Evolutionary conservation across 2,113 vertebrate genomes (phyloP), one percentile per base, ranked within the genome.

Genomic region (Corythornis vintsioides): DNA sequence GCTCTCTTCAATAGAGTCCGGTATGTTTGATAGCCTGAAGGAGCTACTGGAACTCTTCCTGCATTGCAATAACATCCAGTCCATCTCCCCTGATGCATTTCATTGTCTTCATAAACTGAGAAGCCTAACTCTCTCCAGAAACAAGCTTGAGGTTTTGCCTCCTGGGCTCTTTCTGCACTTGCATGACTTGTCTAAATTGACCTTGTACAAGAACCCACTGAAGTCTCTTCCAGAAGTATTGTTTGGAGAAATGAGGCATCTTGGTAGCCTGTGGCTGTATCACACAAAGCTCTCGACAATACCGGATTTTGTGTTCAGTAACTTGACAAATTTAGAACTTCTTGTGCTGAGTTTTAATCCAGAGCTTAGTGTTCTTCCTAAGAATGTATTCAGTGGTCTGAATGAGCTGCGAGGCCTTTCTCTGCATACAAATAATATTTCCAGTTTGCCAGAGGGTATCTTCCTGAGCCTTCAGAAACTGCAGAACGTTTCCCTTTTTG

Each of bases 171-270:
- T 99, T 90, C 98, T 99, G 83, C 86, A 96, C 82, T 94, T 98
- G 93, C 97, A 91, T 21, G 94, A 96, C 48, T 64, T 99, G 63
- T 97, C 50, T 21, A 94, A 95, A 75, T 92, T 99, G 82, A 98
- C 97, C 9, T 89, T 99, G 56, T 98, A 96, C 80, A 96, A 97
- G 6, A 99, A 99, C 91, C 98, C 98, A 1, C 92, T 99, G 20
- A 61, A 96, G 43, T 96, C 89, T 66, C 97, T 99, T 43, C 98
- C 98, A 6, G 94, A 96, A 29, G 89, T 98, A 42, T 69, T 99
- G n/a, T 98, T 99, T 95, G 98, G 99, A 43, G 94, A 97, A 92
- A 98, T 98, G 98, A 97, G 96, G 8, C 90, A 96, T 29, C 97
- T 99, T 31, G 84, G 18, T 59, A 97, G 97, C 33, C 96, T 99